Percentiles rank a stretch among this genome's conserved stretches.
phyloP scores from a whole-genome alignment of 2,797 vertebrate species.

The Rhinatrema bivittatum region DNA sequence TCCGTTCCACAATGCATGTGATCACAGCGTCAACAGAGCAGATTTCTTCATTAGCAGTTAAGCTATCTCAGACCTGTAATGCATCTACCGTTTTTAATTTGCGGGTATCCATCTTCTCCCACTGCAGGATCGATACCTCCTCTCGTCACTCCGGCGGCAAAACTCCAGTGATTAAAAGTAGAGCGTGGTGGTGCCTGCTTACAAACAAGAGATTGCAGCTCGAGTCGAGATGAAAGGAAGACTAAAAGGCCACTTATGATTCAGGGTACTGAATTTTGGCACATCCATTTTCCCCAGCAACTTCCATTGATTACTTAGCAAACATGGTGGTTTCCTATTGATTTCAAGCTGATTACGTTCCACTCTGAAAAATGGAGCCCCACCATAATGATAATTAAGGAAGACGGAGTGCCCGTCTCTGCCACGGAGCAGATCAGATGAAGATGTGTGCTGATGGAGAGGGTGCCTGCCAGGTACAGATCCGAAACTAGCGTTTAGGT shows the following conservation, averaged over 20 bases:
- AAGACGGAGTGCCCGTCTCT: constrained; percentile 8
- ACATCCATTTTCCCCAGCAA: constrained; percentile 28
- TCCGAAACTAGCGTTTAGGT: constrained; percentile 4
- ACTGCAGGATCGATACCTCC: no score
- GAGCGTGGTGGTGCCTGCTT: neutral
- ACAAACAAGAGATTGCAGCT: neutral
- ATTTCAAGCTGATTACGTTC: constrained; percentile 26
- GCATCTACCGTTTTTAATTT: no score
- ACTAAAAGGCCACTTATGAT: neutral
- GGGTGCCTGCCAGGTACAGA: constrained; percentile 6
- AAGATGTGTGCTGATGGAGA: neutral
- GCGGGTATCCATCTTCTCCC: no score
- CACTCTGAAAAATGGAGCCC: constrained; percentile 12
- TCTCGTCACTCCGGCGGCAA: neutral
- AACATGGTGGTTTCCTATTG: constrained; percentile 23
- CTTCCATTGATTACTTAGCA: constrained; percentile 38
- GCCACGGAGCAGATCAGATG: constrained; percentile 12
- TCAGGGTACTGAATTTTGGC: constrained; percentile 19
- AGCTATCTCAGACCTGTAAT: no score
- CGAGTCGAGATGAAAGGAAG: constrained; percentile 10
- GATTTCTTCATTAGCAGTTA: no score
- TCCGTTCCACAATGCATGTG: no score
- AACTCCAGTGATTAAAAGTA: neutral
- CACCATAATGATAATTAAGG: constrained; percentile 15
- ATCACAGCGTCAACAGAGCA: no score